These are phyloP conservation scores for Aplodontia rufa DNA, from an alignment of 2,113 vertebrate genomes.

Conservation along the genomic window DNA sequence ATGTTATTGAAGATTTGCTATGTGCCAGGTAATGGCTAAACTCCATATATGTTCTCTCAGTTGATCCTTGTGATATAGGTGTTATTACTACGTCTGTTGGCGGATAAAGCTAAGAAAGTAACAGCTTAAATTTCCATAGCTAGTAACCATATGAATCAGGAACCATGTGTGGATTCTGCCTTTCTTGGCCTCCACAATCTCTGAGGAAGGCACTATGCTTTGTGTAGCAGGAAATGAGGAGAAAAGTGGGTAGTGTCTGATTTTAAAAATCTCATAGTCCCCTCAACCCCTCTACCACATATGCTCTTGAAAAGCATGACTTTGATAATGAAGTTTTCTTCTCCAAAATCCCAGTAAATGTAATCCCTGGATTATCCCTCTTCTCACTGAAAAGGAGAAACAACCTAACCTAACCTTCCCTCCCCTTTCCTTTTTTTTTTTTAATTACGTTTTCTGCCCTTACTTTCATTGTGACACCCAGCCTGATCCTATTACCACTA, in stretches of 20 bases:
- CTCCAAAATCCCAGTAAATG: not conserved
- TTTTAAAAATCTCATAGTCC: not conserved
- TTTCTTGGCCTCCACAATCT: not conserved
- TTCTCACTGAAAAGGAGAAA: not conserved
- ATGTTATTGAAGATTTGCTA: not conserved
- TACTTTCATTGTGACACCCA: not conserved
- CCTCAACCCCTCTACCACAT: not conserved
- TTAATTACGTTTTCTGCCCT: not conserved
- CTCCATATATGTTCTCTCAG: not conserved
- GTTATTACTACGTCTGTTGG: not conserved
- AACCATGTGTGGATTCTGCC: not conserved
- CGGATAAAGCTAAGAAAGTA: not conserved
- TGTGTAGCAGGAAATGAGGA: not conserved
- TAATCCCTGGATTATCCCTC: not conserved
- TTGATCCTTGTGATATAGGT: not conserved
- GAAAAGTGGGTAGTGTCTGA: not conserved
- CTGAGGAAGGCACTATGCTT: slow-evolving; percentile 2
- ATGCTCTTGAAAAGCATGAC: not conserved
- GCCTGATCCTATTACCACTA: not conserved
- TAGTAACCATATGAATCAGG: not conserved
- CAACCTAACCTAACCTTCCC: not conserved
- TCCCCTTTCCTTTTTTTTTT: no score
- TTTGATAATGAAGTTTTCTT: slow-evolving; percentile 15
- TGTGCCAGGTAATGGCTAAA: not conserved
- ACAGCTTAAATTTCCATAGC: not conserved